Conservation (phyloP, 2,797 vertebrate species). For the Peromyscus eremicus region DNA sequence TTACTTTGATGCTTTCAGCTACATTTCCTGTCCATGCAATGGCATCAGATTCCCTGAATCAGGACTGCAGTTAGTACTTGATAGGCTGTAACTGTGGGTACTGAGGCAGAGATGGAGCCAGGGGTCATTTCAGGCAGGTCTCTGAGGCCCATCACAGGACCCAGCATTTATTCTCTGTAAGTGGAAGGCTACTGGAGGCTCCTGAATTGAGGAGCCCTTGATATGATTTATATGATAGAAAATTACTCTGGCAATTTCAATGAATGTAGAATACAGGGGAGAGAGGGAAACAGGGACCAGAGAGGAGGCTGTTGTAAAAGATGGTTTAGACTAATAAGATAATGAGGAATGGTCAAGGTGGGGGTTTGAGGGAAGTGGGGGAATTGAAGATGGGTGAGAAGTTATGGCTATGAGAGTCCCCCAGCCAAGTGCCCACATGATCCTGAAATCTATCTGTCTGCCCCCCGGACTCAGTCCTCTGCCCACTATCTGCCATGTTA, state of each 20-base stretch:
- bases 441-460: neutral
- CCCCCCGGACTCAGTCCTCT: neutral
- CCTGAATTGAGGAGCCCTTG: neutral
- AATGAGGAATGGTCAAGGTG: neutral
- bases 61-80: neutral
- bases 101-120: neutral
- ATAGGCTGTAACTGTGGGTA: too few relatives aligned
- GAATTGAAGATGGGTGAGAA: neutral
- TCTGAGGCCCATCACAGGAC: fast-evolving
- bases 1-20: neutral
- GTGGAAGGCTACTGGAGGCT: neutral
- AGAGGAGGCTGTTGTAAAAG: neutral
- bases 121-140: neutral
- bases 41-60: neutral
- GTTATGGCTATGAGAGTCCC: too few relatives aligned
- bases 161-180: neutral
- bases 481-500: neutral
- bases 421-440: neutral
- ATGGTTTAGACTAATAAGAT: neutral
- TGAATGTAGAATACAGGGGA: neutral
- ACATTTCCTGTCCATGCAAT: neutral
- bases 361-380: neutral
- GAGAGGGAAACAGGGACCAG: fast-evolving
- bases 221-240: neutral
- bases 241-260: neutral